A percentile compares a stretch with the other conserved stretches of the same genome.
phyloP scores from a whole-genome alignment of 2,797 vertebrate species.

The Chiroxiphia lanceolata region DNA sequence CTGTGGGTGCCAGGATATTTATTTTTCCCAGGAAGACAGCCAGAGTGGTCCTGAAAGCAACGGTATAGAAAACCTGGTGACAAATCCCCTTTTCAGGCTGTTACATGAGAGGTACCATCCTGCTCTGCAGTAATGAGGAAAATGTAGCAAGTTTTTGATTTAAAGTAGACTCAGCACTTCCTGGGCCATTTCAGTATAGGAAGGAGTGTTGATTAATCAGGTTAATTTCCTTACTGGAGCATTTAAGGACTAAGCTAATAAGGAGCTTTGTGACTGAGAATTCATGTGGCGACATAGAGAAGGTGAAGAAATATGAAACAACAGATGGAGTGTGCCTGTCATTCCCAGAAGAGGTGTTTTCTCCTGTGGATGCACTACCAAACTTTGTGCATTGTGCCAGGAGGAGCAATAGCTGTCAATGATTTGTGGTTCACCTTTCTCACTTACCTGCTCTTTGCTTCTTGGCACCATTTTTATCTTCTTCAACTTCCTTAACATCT shows the following conservation, averaged over 20 bases:
- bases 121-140: background rate
- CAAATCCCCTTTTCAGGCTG: background rate
- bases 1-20: background rate
- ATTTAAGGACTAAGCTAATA: background rate
- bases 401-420: background rate
- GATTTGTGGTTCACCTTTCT: background rate
- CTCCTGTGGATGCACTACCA: background rate
- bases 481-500: background rate
- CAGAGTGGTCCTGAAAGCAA: background rate
- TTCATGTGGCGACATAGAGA: background rate
- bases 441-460: background rate
- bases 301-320: background rate
- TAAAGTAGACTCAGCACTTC: background rate
- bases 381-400: background rate
- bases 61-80: background rate
- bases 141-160: background rate
- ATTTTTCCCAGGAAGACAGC: background rate
- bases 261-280: background rate
- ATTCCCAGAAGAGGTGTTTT: background rate
- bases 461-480: background rate
- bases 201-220: background rate
- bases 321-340: background rate
- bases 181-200: background rate
- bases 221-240: background rate
- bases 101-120: background rate